A percentile compares a stretch with the other conserved stretches of the same genome.
phyloP scores from a whole-genome alignment of 2,888 invertebrate species.

The Lampropteryx suffumata region DNA sequence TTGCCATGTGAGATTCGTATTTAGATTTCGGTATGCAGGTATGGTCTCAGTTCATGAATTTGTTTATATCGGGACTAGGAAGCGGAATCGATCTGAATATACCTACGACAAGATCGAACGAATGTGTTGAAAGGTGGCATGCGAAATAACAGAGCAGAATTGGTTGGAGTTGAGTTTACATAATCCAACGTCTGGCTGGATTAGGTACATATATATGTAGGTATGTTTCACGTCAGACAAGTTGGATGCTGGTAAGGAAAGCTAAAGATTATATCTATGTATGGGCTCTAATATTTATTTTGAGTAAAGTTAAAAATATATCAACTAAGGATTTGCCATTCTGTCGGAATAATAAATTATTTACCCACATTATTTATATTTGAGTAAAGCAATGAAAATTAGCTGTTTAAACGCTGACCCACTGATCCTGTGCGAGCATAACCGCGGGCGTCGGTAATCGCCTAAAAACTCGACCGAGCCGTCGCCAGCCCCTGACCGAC shows the following conservation, averaged over 20 bases:
- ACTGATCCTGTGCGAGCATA: slow-evolving; percentile 44
- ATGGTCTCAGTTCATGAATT: slow-evolving; percentile 31
- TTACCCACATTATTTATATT: not conserved
- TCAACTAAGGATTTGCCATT: no score
- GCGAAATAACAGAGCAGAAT: slow-evolving; percentile 17
- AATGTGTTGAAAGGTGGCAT: slow-evolving; percentile 14
- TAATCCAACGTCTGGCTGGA: slow-evolving; percentile 1
- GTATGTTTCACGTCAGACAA: not conserved
- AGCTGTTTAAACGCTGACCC: slow-evolving; percentile 39
- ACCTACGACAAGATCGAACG: slow-evolving; percentile 19
- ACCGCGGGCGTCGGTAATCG: slow-evolving; percentile 46
- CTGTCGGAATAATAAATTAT: no score
- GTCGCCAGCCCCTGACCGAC: slow-evolving; percentile 50
- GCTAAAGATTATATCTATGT: no score
- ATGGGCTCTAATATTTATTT: no score
- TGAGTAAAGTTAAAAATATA: no score
- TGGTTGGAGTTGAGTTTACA: slow-evolving; percentile 8
- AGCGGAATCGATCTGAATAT: slow-evolving; percentile 28
- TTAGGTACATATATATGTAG: not conserved
- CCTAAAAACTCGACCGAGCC: slow-evolving; percentile 56
- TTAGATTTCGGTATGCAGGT: slow-evolving; percentile 36
- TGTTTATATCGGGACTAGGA: slow-evolving; percentile 32
- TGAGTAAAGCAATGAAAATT: slow-evolving; percentile 1
- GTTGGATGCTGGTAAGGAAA: not conserved
- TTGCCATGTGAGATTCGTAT: slow-evolving; percentile 48